Conservation (phyloP, 2,888 invertebrate species). For the Mycalesis mineus region DNA sequence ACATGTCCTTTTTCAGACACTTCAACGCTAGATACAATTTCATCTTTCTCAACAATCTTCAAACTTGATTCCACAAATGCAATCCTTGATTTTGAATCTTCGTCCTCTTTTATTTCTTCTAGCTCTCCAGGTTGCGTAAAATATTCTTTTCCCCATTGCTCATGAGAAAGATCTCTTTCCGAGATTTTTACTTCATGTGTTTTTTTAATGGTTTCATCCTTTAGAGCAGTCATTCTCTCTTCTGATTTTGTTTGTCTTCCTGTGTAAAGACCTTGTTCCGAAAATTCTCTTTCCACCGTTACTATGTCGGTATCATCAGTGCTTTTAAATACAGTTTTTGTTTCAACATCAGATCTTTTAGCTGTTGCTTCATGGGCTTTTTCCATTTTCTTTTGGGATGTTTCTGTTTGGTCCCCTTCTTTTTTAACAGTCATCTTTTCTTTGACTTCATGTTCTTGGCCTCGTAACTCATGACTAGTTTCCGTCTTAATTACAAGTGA, state of each 20-base stretch:
- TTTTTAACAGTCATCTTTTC: constrained; percentile 68
- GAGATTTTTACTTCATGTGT: constrained; percentile 74
- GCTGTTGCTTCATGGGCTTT: constrained; percentile 73
- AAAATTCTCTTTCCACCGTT: constrained; percentile 65
- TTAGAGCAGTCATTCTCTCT: constrained; percentile 73
- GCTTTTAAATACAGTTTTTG: constrained; percentile 64
- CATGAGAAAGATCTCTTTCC: constrained; percentile 71
- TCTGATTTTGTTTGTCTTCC: constrained; percentile 68
- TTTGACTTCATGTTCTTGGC: constrained; percentile 70
- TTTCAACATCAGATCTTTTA: constrained; percentile 68
- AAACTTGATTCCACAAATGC: constrained; percentile 66
- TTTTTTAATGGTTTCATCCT: constrained; percentile 69
- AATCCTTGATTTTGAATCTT: constrained; percentile 56
- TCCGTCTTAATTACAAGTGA: constrained; percentile 69
- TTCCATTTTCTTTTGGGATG: constrained; percentile 72
- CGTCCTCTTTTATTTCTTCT: constrained; percentile 67
- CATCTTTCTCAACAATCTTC: constrained; percentile 70
- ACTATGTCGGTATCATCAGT: constrained; percentile 64
- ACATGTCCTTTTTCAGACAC: constrained; percentile 70
- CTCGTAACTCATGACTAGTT: constrained; percentile 66
- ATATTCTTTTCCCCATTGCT: constrained; percentile 77
- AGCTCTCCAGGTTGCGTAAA: constrained; percentile 71
- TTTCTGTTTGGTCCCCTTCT: constrained; percentile 71
- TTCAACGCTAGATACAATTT: constrained; percentile 64
- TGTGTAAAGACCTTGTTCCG: constrained; percentile 67